A percentile compares a stretch with the other conserved stretches of the same genome.
These are phyloP conservation scores for Nothoprocta perdicaria DNA, from an alignment of 2,113 vertebrate genomes.

Conservation along the genomic window DNA sequence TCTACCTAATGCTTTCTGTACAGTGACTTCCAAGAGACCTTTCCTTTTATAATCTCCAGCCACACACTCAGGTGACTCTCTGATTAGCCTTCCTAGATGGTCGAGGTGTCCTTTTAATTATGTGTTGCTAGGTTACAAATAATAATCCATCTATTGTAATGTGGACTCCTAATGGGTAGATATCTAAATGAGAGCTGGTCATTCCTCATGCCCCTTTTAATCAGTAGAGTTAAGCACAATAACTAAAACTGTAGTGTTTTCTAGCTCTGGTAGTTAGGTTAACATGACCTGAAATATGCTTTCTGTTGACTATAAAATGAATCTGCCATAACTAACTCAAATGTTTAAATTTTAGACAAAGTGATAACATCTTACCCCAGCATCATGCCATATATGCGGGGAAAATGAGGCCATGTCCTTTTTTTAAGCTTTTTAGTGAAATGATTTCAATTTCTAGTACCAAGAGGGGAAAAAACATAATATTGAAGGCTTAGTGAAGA, in stretches of 20 bases:
- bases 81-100: not conserved
- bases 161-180: not conserved
- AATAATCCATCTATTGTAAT: not conserved
- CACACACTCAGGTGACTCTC: not conserved
- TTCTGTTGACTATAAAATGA: not conserved
- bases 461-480: not conserved
- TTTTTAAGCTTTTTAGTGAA: not conserved
- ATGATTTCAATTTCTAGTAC: not conserved
- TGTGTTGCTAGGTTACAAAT: not conserved
- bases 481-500: not conserved
- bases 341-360: not conserved
- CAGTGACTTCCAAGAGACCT: not conserved
- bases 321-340: fast-evolving
- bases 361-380: not conserved
- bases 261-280: not conserved
- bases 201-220: not conserved
- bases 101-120: slow-evolving; percentile 10
- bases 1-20: not conserved
- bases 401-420: not conserved
- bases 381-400: not conserved
- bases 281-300: not conserved
- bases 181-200: not conserved
- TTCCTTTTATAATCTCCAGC: not conserved
- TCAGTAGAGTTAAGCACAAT: not conserved
- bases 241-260: not conserved